Evolutionary conservation across 2,113 vertebrate species (phyloP).

Genomic region (Oryzias curvinotus): DNA sequence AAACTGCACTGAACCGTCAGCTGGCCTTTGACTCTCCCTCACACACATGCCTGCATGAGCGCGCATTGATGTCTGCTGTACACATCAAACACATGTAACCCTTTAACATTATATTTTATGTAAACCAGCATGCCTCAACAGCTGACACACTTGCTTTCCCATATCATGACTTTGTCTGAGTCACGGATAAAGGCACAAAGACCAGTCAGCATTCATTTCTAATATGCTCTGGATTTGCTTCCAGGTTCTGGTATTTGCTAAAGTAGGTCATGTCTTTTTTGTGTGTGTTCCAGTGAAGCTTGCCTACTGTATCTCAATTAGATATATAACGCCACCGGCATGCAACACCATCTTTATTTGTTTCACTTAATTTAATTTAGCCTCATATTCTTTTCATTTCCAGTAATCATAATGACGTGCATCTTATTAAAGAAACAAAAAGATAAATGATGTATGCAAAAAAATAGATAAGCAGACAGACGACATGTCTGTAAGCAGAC

Average conservation of each 20-base stretch:
- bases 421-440: constrained; percentile 34
- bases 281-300: constrained; percentile 49
- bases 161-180: constrained; percentile 56
- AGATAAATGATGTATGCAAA: constrained; percentile 52
- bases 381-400: constrained; percentile 30
- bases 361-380: constrained; percentile 45
- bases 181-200: constrained; percentile 38
- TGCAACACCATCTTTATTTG: constrained; percentile 15
- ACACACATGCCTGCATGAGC: constrained; percentile 33
- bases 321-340: constrained; percentile 23
- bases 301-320: constrained; percentile 23
- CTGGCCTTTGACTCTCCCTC: constrained; percentile 27
- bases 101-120: constrained; percentile 26
- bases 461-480: constrained; percentile 46
- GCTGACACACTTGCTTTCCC: constrained; percentile 41
- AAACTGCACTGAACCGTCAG: constrained; percentile 34
- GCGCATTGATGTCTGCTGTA: constrained; percentile 21
- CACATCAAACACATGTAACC: constrained; percentile 5
- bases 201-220: constrained; percentile 22
- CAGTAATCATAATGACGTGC: constrained; percentile 32
- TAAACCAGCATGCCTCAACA: constrained; percentile 16
- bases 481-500: constrained; percentile 53
- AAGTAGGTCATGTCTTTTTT: constrained; percentile 48
- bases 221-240: constrained; percentile 36
- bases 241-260: constrained; percentile 33